Base-by-base conservation (phyloP, 2,113 vertebrate genomes). In the Phyllostomus hastatus region DNA sequence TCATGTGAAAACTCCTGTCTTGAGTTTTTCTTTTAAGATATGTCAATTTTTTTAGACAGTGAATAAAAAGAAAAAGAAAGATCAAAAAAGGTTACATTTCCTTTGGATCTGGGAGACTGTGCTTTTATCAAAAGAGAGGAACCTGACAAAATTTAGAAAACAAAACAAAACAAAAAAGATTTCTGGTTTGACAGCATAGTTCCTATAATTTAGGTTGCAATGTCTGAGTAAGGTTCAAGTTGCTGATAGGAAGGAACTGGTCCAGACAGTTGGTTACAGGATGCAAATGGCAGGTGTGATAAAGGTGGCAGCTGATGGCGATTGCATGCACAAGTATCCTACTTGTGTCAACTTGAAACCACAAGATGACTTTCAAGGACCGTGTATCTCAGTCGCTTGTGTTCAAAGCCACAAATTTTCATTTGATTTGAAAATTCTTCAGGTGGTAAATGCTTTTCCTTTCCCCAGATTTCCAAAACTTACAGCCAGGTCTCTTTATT, bases 1-100 rank as follows among this genome's bases (percentile, higher is more conserved):
- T 96, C 76, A 85, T 96, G 89, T 75, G 94, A 87, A 97, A 97
- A 46, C 72, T 7, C 64, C 26, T 84, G 95, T 48, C 12, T 96
- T 66, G 16, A 94, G 75, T 22, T 88, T 95, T 94, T 85, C 72
- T 78, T 91, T 57, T 66, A 94, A 96, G 17, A 6, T 19, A 52
- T 1, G 41, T 85, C 31, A 5, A 64, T 12, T 20, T 75, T 70
- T 61, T 87, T 66, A 16, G 15, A 19, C 41, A 91, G 67, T 41
- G 22, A 91, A 54, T 94, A 41, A 38, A 81, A 81, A 94, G 4
- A 2, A 8, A 84, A 95, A 8, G 28, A 95, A 91, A 84, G 0
- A 20, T 70, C 14, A 88, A 10, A 82, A 97, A 90, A 87, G 2
- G 57, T 93, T 57, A 92, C 5, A 48, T 94, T 94, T 87, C 46